A percentile compares a stretch with the other conserved stretches of the same genome.
Conservation (phyloP, 2,797 vertebrate genomes). For the Coracias cyanogaster region DNA sequence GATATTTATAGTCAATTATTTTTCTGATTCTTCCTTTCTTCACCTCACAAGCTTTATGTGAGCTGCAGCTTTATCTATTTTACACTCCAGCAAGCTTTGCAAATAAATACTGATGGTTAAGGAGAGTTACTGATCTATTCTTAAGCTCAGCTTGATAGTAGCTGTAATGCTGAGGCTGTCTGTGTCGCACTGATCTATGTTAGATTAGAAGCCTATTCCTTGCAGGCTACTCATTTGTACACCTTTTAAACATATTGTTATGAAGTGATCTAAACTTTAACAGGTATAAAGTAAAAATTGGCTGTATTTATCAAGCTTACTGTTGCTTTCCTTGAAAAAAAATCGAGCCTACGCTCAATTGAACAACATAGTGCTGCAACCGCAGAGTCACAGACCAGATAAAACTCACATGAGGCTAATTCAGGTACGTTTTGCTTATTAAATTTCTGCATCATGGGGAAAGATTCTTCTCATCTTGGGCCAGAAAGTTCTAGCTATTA, state of each 20-base stretch:
- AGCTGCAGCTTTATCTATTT: constrained; percentile 18
- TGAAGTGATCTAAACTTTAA: neutral
- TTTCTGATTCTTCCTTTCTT: constrained; percentile 34
- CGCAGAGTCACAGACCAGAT: neutral
- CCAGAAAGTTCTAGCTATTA: neutral
- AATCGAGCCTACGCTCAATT: neutral
- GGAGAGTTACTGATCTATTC: constrained; percentile 20
- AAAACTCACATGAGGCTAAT: neutral
- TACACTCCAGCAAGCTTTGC: constrained; percentile 29
- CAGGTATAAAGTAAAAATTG: neutral
- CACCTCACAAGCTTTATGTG: neutral
- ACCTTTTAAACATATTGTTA: neutral
- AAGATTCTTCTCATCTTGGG: neutral
- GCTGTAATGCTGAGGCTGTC: neutral
- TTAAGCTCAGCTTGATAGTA: neutral
- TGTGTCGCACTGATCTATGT: neutral
- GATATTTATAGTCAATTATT: constrained; percentile 53
- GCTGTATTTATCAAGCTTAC: neutral
- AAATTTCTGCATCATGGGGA: neutral
- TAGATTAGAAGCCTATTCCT: neutral
- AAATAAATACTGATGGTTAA: constrained; percentile 36
- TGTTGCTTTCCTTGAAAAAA: neutral
- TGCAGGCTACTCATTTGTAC: neutral
- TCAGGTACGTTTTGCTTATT: neutral
- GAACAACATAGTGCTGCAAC: neutral